These are phyloP conservation scores for Tribolium madens DNA, from an alignment of 1,140 invertebrate genomes.

Conservation along the genomic window DNA sequence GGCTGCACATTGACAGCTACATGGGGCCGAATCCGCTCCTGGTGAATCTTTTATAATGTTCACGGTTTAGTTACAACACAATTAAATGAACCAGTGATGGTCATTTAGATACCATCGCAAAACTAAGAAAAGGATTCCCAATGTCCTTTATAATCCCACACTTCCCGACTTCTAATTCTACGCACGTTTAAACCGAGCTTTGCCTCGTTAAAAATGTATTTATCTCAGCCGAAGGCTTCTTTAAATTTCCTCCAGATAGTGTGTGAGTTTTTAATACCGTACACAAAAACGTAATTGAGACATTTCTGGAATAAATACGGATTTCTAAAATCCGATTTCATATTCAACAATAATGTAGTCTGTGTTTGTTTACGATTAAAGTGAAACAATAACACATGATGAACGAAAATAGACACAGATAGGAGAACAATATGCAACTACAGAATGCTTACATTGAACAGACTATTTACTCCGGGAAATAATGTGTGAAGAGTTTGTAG, in stretches of 20 bases:
- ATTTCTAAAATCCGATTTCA: not conserved
- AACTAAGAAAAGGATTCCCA: not conserved
- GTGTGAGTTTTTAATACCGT: not conserved
- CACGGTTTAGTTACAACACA: constrained; percentile 1
- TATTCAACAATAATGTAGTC: not conserved
- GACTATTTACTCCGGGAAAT: too few relatives aligned
- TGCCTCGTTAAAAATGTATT: constrained; percentile 35
- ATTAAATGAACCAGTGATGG: constrained; percentile 1
- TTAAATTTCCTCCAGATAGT: constrained; percentile 14
- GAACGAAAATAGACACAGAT: too few relatives aligned
- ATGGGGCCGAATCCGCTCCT: not conserved
- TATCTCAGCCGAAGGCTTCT: not conserved
- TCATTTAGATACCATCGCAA: constrained; percentile 13
- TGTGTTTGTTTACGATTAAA: too few relatives aligned
- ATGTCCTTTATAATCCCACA: constrained; percentile 15
- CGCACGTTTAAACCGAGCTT: not conserved
- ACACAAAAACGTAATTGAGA: not conserved
- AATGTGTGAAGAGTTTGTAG: too few relatives aligned
- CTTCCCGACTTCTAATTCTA: not conserved
- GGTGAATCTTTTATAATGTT: constrained; percentile 21
- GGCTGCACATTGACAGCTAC: constrained; percentile 44
- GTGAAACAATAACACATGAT: too few relatives aligned
- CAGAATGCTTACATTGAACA: too few relatives aligned
- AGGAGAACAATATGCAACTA: too few relatives aligned
- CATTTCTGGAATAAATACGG: not conserved